phyloP scores from a whole-genome alignment of 2,888 invertebrate genomes.

The Conchocele bisecta region DNA sequence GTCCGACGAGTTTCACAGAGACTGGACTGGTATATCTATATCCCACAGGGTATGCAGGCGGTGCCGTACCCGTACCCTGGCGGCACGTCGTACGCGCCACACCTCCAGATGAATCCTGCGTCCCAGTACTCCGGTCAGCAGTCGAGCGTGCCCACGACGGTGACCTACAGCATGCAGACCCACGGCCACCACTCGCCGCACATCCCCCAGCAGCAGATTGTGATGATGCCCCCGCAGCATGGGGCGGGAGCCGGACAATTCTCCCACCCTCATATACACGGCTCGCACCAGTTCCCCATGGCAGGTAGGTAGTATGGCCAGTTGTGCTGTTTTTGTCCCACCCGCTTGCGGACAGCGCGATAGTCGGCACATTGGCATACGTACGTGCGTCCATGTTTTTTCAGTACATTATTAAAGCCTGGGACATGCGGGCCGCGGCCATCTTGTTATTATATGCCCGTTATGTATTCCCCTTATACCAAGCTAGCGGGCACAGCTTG shows the following conservation, averaged over 20 bases:
- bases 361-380: too few relatives aligned
- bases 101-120: constrained; percentile 49
- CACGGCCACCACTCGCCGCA: constrained; percentile 45
- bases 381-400: too few relatives aligned
- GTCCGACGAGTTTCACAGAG: too few relatives aligned
- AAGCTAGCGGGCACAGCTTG: too few relatives aligned
- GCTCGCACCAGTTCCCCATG: constrained; percentile 66
- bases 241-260: constrained; percentile 52
- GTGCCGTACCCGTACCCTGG: constrained; percentile 38
- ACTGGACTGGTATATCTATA: too few relatives aligned
- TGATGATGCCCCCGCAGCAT: constrained; percentile 67
- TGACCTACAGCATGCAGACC: constrained; percentile 50
- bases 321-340: too few relatives aligned
- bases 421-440: too few relatives aligned
- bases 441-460: too few relatives aligned
- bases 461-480: too few relatives aligned
- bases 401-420: too few relatives aligned
- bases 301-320: constrained; percentile 60
- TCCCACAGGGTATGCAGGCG: constrained; percentile 54
- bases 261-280: constrained; percentile 62
- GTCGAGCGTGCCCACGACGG: constrained; percentile 44
- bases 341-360: too few relatives aligned
- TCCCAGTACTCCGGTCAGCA: constrained; percentile 49
- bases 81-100: constrained; percentile 27
- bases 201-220: constrained; percentile 58